Evolutionary conservation across 2,797 vertebrate species (phyloP), one percentile per base, ranked within the genome.

Genomic region (Intellagama lesueurii): DNA sequence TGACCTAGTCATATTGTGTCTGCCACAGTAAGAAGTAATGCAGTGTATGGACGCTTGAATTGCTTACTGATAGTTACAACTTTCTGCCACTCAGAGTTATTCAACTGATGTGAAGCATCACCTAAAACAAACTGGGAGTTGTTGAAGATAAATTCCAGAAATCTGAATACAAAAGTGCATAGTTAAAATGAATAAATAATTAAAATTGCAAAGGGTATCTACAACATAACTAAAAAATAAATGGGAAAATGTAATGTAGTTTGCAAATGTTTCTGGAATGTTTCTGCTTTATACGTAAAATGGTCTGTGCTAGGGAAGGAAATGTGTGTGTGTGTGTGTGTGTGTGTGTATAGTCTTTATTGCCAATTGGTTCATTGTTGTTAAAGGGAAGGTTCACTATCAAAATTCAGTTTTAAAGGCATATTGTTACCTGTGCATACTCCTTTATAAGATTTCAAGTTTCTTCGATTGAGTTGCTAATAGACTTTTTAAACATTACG

Each of bases 391-490:
- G 91, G 91, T 94, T 92, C 94, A 94, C 91, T 95, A 93, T 95
- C 95, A 96, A 95, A 96, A 95, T 92, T 90, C 73, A 88, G 86
- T 92, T 95, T 96, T 94, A 96, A 95, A 95, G 92, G 93, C 91
- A 93, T 93, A 92, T 68, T 0, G 91, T 95, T 95, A 94, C 90
- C 91, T 95, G 93, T 94, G 86, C 92, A 83, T 92, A 94, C 86
- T 84, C 82, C 92, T 94, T 95, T 95, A 95, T 93, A 94, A 94
- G 94, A 92, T 94, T 96, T 96, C 92, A 96, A 90, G 93, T 96
- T 96, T 96, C 94, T 95, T 95, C 94, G 95, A 92, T 90, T 94
- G 95, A 96, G 90, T 91, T 93, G 94, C 93, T 96, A 95, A 96
- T 26, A 35, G 88, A 90, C 82, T 92, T 96, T 96, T 96, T 92